Percentiles rank a stretch among this genome's conserved stretches.
Evolutionary conservation across 2,888 invertebrate species (phyloP).

Genomic region (Adelphocoris suturalis): DNA sequence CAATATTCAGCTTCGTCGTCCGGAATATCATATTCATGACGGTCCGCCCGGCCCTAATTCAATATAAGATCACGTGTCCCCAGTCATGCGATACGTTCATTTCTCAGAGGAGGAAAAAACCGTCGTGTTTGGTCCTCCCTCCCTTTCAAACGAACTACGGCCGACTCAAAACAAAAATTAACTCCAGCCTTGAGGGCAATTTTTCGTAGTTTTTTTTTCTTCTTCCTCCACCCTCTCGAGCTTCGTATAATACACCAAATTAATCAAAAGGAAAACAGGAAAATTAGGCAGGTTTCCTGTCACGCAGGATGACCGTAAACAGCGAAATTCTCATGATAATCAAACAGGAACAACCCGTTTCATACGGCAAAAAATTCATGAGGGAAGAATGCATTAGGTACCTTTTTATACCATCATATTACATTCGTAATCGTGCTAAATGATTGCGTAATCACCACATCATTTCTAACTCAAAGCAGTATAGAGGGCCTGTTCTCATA

Average conservation of each 20-base stretch:
- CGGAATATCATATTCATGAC: slow-evolving; percentile 32
- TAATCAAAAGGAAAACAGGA: slow-evolving; percentile 27
- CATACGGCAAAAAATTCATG: background rate
- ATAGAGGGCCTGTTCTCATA: no score
- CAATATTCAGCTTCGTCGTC: slow-evolving; percentile 37
- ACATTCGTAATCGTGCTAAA: no score
- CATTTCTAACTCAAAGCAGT: no score
- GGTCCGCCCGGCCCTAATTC: slow-evolving; percentile 11
- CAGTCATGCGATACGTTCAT: slow-evolving; percentile 35
- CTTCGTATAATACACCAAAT: slow-evolving; percentile 28
- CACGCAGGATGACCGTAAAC: background rate
- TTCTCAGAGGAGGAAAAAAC: slow-evolving; percentile 16
- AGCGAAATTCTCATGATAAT: slow-evolving; percentile 23
- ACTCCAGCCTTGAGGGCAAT: slow-evolving; percentile 14
- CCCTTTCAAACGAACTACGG: slow-evolving; percentile 30
- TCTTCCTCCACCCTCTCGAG: background rate
- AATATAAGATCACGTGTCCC: slow-evolving; percentile 49
- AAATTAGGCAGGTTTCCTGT: slow-evolving; percentile 26
- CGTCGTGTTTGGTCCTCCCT: slow-evolving; percentile 35
- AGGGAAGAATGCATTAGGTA: background rate
- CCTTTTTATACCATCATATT: no score
- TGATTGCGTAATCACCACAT: no score
- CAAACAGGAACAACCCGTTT: no score
- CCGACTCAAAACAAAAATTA: slow-evolving; percentile 30
- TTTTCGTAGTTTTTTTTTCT: background rate